Conservation (phyloP, 2,797 vertebrate genomes). For the Peromyscus melanophrys region DNA sequence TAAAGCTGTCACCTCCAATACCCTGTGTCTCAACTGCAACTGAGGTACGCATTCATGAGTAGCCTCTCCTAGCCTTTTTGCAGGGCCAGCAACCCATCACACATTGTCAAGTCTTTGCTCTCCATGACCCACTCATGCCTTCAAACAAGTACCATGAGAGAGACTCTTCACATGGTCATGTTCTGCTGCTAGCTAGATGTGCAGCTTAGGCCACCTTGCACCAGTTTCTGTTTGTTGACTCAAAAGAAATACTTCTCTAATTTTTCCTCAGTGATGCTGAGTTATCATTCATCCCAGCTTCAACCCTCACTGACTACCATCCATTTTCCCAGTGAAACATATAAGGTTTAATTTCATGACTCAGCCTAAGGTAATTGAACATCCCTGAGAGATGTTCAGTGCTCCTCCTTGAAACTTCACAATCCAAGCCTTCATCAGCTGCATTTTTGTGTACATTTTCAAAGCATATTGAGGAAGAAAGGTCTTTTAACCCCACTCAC, state of each 20-base stretch:
- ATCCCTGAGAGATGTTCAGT: background rate
- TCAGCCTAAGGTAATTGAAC: background rate
- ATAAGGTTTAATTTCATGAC: background rate
- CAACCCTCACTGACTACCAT: background rate
- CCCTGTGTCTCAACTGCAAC: no score
- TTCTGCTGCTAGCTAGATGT: background rate
- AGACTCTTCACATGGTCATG: background rate
- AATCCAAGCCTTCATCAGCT: background rate
- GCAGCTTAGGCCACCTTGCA: background rate
- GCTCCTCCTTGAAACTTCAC: background rate
- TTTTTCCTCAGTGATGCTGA: background rate
- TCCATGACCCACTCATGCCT: background rate
- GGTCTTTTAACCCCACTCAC: background rate
- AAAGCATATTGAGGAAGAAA: background rate
- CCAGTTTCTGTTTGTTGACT: background rate
- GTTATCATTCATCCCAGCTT: background rate
- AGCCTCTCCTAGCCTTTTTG: background rate
- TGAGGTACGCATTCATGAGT: background rate
- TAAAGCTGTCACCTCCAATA: background rate
- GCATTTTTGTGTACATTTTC: background rate
- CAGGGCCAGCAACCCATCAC: background rate
- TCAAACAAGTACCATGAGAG: background rate
- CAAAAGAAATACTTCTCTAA: background rate
- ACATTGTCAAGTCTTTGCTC: background rate
- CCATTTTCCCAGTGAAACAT: background rate